These are phyloP conservation scores for Papilio helenus DNA, from an alignment of 1,140 invertebrate genomes.

Conservation along the genomic window DNA sequence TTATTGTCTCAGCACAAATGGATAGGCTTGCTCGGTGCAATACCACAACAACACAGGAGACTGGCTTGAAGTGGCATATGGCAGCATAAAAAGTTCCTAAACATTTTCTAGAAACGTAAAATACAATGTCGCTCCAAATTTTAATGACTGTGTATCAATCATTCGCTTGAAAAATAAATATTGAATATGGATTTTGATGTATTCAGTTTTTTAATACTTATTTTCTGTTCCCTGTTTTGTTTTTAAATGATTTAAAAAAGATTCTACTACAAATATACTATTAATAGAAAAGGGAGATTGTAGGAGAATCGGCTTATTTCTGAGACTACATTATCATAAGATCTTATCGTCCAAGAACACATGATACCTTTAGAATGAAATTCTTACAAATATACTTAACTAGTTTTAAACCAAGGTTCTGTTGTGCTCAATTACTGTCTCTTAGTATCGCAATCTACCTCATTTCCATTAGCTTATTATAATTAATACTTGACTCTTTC, in stretches of 20 bases:
- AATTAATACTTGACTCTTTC: background rate
- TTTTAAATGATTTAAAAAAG: background rate
- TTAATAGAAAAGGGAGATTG: background rate
- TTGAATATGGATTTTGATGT: background rate
- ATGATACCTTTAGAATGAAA: background rate
- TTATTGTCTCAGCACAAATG: too few relatives aligned
- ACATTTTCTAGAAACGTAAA: background rate
- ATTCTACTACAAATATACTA: background rate
- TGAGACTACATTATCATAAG: too few relatives aligned
- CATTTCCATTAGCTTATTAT: background rate
- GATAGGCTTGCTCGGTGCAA: too few relatives aligned
- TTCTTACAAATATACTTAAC: background rate
- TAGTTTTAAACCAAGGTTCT: background rate
- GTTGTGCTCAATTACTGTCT: background rate
- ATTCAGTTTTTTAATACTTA: background rate
- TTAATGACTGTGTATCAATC: conserved; percentile 2
- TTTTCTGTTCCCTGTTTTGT: background rate
- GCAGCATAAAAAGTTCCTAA: too few relatives aligned
- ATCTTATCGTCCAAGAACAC: background rate
- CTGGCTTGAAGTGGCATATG: too few relatives aligned
- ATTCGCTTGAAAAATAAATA: background rate
- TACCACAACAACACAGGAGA: too few relatives aligned
- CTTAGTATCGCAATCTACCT: too few relatives aligned
- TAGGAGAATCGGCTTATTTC: background rate
- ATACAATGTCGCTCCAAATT: conserved; percentile 3